Conservation (phyloP, 2,113 vertebrate genomes). For the Prionailurus viverrinus region DNA sequence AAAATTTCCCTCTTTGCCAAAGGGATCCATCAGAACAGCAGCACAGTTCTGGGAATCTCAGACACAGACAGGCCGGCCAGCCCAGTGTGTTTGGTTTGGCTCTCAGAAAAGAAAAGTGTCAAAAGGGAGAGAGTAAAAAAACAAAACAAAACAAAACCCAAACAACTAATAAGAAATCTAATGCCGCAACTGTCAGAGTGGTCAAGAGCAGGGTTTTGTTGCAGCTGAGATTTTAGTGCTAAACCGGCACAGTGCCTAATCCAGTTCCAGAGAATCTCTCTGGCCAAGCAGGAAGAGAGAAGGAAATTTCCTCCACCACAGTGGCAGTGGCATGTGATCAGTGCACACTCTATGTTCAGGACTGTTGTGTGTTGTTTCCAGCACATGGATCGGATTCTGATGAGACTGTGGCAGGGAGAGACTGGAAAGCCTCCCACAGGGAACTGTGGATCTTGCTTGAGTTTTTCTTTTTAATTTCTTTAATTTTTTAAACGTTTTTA, state of each 20-base stretch:
- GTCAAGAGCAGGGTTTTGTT: conserved; percentile 14
- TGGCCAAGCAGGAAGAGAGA: background rate
- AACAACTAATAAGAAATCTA: conserved; percentile 65
- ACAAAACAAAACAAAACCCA: background rate
- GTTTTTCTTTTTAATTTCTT: background rate
- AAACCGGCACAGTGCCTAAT: background rate
- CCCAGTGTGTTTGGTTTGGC: conserved; percentile 71
- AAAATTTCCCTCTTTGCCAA: conserved; percentile 31
- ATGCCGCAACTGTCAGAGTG: conserved; percentile 10
- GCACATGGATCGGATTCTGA: background rate
- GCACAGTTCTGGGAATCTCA: background rate
- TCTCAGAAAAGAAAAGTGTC: conserved; percentile 71
- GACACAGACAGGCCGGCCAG: conserved; percentile 10
- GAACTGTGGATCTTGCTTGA: background rate
- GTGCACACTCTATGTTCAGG: background rate
- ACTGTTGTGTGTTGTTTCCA: background rate
- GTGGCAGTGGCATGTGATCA: background rate
- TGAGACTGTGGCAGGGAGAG: background rate
- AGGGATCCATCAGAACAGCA: conserved; percentile 50
- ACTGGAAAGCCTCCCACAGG: background rate
- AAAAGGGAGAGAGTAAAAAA: conserved; percentile 50
- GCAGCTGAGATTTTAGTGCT: conserved; percentile 5
- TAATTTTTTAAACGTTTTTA: too few relatives aligned
- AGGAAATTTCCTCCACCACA: background rate
- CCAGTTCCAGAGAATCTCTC: background rate